Evolutionary conservation across 2,888 invertebrate species (phyloP), one percentile per base, ranked within the genome.

Genomic region (Aspidapion aeneum): DNA sequence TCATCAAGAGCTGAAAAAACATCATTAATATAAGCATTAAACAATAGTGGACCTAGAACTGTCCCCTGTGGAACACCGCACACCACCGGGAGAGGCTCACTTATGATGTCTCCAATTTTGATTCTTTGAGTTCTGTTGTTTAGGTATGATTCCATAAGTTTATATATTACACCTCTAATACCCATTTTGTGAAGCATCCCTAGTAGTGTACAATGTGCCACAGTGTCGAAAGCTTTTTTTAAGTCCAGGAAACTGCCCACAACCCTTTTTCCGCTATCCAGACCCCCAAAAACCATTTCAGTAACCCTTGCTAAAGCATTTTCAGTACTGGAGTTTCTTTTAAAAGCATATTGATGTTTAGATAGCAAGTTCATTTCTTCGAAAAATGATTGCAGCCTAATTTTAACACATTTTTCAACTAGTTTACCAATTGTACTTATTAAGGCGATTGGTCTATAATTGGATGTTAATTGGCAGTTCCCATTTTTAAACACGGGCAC

Each of bases 21-120:
- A 52, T 19, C 52, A 52, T 52, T 52, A n/a, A 52, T 19, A 52
- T 52, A 52, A 18, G n/a, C 19, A 52, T 19, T 52, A 52, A 52
- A 52, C n/a, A 52, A 19, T 52, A 52, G 7, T 9, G 52, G 52
- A 17, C 52, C 52, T 9, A 52, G 52, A 3, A 52, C 52, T 19
- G 18, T 52, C 17, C 52, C 52, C 52, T 52, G 52, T 19, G 52
- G 52, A 7, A 52, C 52, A 52, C 52, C 7, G n/a, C n/a, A n/a
- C 3, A 17, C 52, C 17, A 52, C 52, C 52, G 18, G 7, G 7
- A 52, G 17, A 18, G 52, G 52, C 18, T 19, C 19, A n/a, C 5
- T 52, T 19, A 52, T 19, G 52, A 7, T 7, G n/a, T 52, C 17
- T 9, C 18, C 52, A 18, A 52, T 19, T 19, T 52, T 52, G 5